Conservation (phyloP, 2,113 vertebrate species). For the Larimichthys crocea region DNA sequence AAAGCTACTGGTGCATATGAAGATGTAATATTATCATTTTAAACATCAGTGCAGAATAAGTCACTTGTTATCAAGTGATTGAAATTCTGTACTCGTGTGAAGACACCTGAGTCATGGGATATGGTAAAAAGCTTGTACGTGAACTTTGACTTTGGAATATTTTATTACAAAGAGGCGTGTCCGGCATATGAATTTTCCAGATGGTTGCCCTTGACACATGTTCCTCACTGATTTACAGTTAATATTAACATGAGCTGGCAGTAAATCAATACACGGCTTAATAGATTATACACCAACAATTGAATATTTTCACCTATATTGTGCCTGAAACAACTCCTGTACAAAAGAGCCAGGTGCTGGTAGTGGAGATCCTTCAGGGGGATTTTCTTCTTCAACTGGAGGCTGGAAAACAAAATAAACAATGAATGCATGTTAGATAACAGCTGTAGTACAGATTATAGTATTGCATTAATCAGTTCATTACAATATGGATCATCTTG, state of each 20-base stretch:
- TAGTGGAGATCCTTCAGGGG: slow-evolving; percentile 91
- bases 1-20: no score
- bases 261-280: neutral
- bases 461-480: neutral
- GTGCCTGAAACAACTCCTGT: slow-evolving; percentile 99
- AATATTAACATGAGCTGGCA: neutral
- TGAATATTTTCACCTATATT: slow-evolving; percentile 90
- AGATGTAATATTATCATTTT: neutral
- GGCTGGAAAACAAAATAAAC: slow-evolving; percentile 79
- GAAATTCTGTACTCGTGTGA: neutral
- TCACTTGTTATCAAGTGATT: neutral
- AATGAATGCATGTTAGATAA: neutral
- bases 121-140: neutral
- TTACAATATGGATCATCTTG: neutral
- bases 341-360: slow-evolving; percentile 95
- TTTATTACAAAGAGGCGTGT: neutral
- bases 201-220: neutral
- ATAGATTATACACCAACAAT: neutral
- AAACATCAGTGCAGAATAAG: neutral
- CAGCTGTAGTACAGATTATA: neutral
- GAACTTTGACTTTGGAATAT: neutral
- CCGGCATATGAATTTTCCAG: neutral
- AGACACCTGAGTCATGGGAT: no score
- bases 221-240: neutral
- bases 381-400: slow-evolving; percentile 88